Evolutionary conservation across 2,888 invertebrate species (phyloP).

Genomic region (Lithophane leautieri): DNA sequence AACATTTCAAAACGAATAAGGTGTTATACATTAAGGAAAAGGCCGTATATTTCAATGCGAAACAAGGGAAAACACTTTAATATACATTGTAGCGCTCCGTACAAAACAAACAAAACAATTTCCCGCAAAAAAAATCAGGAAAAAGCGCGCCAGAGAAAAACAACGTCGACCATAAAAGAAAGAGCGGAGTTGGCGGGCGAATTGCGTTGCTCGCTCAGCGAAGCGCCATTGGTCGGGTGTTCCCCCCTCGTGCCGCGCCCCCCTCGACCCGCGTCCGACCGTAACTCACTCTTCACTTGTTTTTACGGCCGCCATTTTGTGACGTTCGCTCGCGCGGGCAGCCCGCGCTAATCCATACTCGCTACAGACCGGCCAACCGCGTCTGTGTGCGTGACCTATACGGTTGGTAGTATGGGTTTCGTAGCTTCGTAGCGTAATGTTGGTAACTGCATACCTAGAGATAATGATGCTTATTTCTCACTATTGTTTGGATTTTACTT

Average conservation of each 20-base stretch:
- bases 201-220: slow-evolving; percentile 86
- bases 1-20: slow-evolving; percentile 39
- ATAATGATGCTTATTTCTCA: slow-evolving; percentile 57
- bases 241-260: slow-evolving; percentile 68
- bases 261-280: slow-evolving; percentile 76
- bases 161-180: slow-evolving; percentile 89
- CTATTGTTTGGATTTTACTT: slow-evolving; percentile 35
- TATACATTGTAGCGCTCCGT: slow-evolving; percentile 84
- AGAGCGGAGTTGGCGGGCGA: slow-evolving; percentile 89
- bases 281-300: slow-evolving; percentile 91
- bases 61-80: slow-evolving; percentile 81
- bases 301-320: slow-evolving; percentile 91
- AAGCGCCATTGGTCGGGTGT: slow-evolving; percentile 83
- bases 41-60: slow-evolving; percentile 69
- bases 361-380: slow-evolving; percentile 64
- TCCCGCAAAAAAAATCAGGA: slow-evolving; percentile 86
- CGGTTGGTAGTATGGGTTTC: slow-evolving; percentile 64
- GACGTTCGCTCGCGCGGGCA: slow-evolving; percentile 88
- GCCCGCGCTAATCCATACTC: slow-evolving; percentile 86
- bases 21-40: slow-evolving; percentile 64
- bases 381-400: slow-evolving; percentile 82
- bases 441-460: slow-evolving; percentile 47
- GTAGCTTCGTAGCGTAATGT: slow-evolving; percentile 55
- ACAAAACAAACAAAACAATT: slow-evolving; percentile 89
- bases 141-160: slow-evolving; percentile 89